phyloP scores from a whole-genome alignment of 1,140 invertebrate species.

The Adelges cooleyi region DNA sequence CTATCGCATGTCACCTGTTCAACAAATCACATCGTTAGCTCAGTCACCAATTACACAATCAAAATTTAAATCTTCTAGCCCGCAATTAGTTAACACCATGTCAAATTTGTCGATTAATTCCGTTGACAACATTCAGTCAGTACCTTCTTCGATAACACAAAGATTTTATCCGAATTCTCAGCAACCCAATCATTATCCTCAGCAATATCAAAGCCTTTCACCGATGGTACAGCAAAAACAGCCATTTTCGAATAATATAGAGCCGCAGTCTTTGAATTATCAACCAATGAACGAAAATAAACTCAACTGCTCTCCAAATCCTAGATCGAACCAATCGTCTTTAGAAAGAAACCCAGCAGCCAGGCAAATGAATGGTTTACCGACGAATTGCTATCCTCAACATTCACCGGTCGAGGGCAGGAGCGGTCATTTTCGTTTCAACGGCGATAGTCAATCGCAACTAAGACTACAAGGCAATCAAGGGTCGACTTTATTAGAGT shows the following conservation, averaged over 20 bases:
- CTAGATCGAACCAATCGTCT: conserved; percentile 18
- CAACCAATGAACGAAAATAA: neutral
- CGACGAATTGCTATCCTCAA: neutral
- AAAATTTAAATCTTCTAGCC: conserved; percentile 1
- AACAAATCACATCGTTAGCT: neutral
- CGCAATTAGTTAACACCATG: neutral
- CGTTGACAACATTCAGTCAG: neutral
- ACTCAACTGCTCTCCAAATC: neutral
- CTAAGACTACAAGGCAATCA: neutral
- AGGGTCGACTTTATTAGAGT: neutral
- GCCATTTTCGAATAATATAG: neutral
- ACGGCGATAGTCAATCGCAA: neutral
- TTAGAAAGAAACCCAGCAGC: conserved; percentile 1
- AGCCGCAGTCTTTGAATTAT: conserved; percentile 3
- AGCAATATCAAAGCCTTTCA: conserved; percentile 13
- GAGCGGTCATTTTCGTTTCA: conserved; percentile 1
- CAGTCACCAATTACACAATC: neutral
- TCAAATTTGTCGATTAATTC: neutral
- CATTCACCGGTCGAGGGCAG: conserved; percentile 4
- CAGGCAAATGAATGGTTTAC: neutral
- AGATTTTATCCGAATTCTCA: neutral
- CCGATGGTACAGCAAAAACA: conserved; percentile 6
- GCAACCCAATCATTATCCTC: neutral
- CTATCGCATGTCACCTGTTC: conserved; percentile 6
- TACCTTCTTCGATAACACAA: neutral